phyloP scores from a whole-genome alignment of 2,888 invertebrate genomes.

The Epiblema foenella region DNA sequence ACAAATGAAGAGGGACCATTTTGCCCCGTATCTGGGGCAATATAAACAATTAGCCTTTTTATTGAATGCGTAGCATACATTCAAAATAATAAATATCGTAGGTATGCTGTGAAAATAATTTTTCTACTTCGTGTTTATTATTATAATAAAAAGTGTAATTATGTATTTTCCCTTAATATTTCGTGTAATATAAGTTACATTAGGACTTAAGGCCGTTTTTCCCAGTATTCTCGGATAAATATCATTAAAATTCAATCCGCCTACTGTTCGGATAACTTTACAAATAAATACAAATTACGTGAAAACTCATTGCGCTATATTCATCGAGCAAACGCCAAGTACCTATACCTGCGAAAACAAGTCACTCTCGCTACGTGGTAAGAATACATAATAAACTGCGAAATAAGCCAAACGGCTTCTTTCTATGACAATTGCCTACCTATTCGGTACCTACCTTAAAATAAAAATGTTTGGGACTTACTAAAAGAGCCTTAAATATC shows the following conservation, averaged over 20 bases:
- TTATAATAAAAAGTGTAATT: no score
- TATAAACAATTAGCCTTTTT: not conserved
- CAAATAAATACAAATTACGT: constrained; percentile 50
- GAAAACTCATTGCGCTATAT: constrained; percentile 62
- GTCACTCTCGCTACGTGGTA: constrained; percentile 37
- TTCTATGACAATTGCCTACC: not conserved
- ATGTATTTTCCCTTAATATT: no score
- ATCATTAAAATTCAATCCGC: constrained; percentile 51
- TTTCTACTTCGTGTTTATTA: no score
- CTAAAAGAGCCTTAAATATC: no score
- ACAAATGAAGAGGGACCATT: not conserved
- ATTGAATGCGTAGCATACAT: no score
- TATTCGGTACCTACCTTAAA: no score
- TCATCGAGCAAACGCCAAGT: constrained; percentile 64
- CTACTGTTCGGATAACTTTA: constrained; percentile 53
- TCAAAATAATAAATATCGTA: no score
- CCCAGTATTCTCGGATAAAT: no score
- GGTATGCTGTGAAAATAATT: no score
- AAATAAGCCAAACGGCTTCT: constrained; percentile 37
- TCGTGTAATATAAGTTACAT: no score
- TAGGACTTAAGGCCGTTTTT: no score
- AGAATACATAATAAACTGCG: constrained; percentile 45
- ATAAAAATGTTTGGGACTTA: no score
- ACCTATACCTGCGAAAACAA: constrained; percentile 54
- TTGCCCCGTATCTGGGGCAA: not conserved